Base-by-base conservation (phyloP, 2,797 vertebrate species). In the Coregonus sp. region DNA sequence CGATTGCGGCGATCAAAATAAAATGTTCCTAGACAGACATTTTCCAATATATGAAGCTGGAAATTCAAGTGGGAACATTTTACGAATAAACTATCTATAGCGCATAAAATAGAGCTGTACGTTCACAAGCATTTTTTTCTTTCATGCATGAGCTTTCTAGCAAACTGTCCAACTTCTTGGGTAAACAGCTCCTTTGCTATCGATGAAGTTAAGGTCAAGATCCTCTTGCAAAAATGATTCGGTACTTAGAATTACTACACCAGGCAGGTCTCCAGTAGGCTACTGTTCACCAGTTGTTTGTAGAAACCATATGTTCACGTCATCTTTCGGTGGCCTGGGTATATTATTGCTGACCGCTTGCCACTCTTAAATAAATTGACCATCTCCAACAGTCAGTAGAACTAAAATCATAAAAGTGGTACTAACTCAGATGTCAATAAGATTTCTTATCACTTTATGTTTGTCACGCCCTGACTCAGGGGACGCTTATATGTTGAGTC, bases 21-120 rank as follows among this genome's bases (percentile, higher is more conserved):
- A 63, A 16, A 15, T 31, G 15, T n/a, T 47, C 29, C 35, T 56
- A 73, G 31, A 33, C 33, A 59, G 33, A 76, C 75, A 63, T 76
- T 40, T 47, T 47, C 14, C 37, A 37, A 18, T 15, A 50, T 74
- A 33, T 33, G 12, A 16, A 52, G 51, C 51, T 52, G 51, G 37
- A 47, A 40, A 18, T 20, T 50, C 18, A 18, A 47, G 9, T 47
- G 14, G 9, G 37, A 37, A 70, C 47, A 70, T 9, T 7, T 11
- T n/a, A 70, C 68, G 4, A 37, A 35, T 2, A 68, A 68, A 68
- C 18, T 5, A 5, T 37, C 12, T 68, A 18, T 4, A 2, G 9
- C 33, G 20, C 59, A 25, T 63, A 63, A 63, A 25, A 52, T 52
- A 63, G 59, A 63, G 20, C 6, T 25, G 59, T 4, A 9, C 4